phyloP scores from a whole-genome alignment of 2,797 vertebrate species.

The Myotis vivesi region DNA sequence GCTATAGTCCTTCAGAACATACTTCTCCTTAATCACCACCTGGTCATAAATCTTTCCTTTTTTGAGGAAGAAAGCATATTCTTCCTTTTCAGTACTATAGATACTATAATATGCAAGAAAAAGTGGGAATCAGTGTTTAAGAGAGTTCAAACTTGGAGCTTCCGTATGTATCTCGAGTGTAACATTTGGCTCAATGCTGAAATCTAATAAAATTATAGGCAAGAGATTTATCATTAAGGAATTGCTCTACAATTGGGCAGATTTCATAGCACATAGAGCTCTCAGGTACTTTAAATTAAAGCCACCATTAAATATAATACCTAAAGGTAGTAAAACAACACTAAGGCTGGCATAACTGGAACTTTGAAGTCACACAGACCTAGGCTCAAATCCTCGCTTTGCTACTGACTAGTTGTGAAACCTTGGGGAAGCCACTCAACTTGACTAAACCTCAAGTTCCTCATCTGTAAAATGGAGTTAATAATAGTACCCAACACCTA shows the following conservation, averaged over 20 bases:
- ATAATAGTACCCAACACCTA: not conserved
- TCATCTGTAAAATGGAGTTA: constrained; percentile 42
- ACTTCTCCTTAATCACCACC: constrained; percentile 2
- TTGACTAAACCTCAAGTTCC: constrained; percentile 38
- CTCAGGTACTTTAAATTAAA: constrained; percentile 29
- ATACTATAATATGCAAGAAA: constrained; percentile 2
- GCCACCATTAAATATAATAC: not conserved
- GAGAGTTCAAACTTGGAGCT: not conserved
- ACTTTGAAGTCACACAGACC: not conserved
- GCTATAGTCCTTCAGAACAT: not conserved
- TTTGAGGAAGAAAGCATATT: constrained; percentile 29
- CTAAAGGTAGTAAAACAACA: not conserved
- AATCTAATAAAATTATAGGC: constrained; percentile 22
- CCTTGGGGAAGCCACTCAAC: not conserved
- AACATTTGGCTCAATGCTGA: constrained; percentile 32
- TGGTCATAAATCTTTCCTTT: constrained; percentile 28
- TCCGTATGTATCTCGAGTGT: constrained; percentile 3
- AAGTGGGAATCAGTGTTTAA: not conserved
- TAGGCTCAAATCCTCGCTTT: not conserved
- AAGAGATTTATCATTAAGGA: constrained; percentile 15
- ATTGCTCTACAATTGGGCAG: constrained; percentile 7
- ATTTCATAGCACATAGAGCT: constrained; percentile 27
- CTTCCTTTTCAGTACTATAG: not conserved
- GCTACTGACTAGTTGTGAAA: not conserved
- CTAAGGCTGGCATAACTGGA: not conserved